Conservation (phyloP, 2,888 invertebrate genomes). For the Suillia variegata region DNA sequence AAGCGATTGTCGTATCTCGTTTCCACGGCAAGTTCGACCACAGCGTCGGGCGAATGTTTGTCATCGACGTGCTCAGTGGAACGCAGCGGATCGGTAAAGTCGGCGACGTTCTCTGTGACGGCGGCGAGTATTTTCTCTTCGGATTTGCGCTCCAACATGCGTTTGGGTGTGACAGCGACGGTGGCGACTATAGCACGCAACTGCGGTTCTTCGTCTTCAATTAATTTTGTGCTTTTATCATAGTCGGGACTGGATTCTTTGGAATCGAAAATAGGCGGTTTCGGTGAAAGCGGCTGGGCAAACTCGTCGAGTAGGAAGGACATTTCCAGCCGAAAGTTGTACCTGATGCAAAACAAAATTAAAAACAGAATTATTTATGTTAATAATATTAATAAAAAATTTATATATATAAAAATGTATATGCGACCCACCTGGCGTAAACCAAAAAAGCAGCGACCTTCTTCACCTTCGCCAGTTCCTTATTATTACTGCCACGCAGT, state of each 20-base stretch:
- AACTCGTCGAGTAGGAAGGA: conserved; percentile 89
- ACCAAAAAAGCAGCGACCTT: conserved; percentile 81
- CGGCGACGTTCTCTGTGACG: conserved; percentile 62
- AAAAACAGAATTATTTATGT: conserved; percentile 4
- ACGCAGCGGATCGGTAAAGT: conserved; percentile 84
- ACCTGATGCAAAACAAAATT: conserved; percentile 64
- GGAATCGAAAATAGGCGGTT: conserved; percentile 63
- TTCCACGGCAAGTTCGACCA: conserved; percentile 60
- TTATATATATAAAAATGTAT: not conserved
- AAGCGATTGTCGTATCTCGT: conserved; percentile 72
- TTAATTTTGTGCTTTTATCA: conserved; percentile 10
- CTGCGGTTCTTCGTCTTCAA: conserved; percentile 36
- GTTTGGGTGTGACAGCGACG: conserved; percentile 18
- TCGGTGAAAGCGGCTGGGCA: conserved; percentile 71
- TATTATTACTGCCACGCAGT: conserved; percentile 78
- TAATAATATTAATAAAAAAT: not conserved
- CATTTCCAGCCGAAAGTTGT: conserved; percentile 91
- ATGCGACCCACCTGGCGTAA: conserved; percentile 54
- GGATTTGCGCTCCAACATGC: conserved; percentile 48
- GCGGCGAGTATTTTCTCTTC: conserved; percentile 65
- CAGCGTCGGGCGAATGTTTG: conserved; percentile 61
- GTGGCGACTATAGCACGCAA: conserved; percentile 15
- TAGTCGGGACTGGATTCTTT: conserved; percentile 56
- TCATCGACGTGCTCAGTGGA: conserved; percentile 55
- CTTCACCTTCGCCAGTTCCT: conserved; percentile 83